A percentile compares a stretch with the other conserved stretches of the same genome.
Conservation (phyloP, 2,113 vertebrate genomes). For the Halichoeres trimaculatus region DNA sequence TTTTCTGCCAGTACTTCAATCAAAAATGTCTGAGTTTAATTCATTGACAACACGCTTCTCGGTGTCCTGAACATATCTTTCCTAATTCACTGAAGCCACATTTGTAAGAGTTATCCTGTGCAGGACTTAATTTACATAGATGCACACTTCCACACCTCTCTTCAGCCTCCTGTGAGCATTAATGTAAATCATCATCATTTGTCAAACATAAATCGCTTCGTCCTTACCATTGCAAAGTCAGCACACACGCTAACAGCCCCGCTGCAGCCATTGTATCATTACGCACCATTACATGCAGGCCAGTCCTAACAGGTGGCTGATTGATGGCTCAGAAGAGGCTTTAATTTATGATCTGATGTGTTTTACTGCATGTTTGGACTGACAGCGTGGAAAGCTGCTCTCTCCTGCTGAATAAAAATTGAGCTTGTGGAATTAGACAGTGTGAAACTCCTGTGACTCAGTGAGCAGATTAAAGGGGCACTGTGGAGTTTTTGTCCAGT, state of each 20-base stretch:
- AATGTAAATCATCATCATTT: conserved; percentile 28
- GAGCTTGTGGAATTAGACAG: background rate
- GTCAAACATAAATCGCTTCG: conserved; percentile 11
- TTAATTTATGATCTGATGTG: conserved; percentile 33
- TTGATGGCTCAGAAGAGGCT: conserved; percentile 39
- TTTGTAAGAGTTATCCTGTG: background rate
- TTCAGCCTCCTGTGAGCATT: conserved; percentile 22
- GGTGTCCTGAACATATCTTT: background rate
- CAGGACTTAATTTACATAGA: background rate
- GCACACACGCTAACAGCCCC: conserved; percentile 42
- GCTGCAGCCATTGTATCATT: conserved; percentile 57
- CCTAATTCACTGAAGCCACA: background rate
- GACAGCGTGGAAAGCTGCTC: conserved; percentile 24
- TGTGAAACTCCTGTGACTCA: background rate
- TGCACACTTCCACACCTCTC: background rate
- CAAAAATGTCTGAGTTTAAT: no score
- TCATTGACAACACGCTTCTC: no score
- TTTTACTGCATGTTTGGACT: conserved; percentile 37
- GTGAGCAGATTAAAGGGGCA: conserved; percentile 3
- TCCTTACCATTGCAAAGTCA: conserved; percentile 51
- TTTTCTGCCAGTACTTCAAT: no score
- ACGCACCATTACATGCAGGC: conserved; percentile 47
- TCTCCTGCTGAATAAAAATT: conserved; percentile 16
- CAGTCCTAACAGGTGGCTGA: conserved; percentile 51
- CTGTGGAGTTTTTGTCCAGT: background rate